phyloP scores from a whole-genome alignment of 2,113 vertebrate species.

The Triplophysa siluroides region DNA sequence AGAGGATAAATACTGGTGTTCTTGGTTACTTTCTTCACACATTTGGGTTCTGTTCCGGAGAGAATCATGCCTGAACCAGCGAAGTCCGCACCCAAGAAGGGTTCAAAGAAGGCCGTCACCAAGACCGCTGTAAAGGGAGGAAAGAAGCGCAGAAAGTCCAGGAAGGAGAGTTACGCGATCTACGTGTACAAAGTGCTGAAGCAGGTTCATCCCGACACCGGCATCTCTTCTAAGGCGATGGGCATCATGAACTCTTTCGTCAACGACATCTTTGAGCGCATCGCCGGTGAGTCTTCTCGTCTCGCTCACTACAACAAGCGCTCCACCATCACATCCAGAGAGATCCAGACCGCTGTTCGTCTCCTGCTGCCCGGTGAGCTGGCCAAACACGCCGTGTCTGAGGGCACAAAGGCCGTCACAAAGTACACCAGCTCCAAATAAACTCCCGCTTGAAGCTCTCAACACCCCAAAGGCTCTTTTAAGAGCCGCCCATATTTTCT shows the following conservation, averaged over 20 bases:
- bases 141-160: neutral
- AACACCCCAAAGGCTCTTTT: constrained; percentile 41
- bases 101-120: no score
- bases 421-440: constrained; percentile 57
- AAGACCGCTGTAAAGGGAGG: no score
- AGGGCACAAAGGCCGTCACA: constrained; percentile 57
- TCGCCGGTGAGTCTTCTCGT: constrained; percentile 59
- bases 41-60: no score
- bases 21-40: no score
- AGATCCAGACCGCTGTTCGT: constrained; percentile 84
- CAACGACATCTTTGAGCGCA: constrained; percentile 69
- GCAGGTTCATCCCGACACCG: constrained; percentile 81
- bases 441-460: neutral
- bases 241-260: constrained; percentile 70
- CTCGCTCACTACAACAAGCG: constrained; percentile 73
- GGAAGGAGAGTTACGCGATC: constrained; percentile 69
- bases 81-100: no score
- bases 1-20: no score
- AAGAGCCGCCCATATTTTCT: constrained; percentile 19
- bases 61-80: no score
- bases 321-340: constrained; percentile 73
- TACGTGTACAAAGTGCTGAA: constrained; percentile 81
- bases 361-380: constrained; percentile 63
- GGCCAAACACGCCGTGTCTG: constrained; percentile 63
- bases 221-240: constrained; percentile 78